Conservation (phyloP, 2,888 invertebrate genomes). For the Danaus chrysippus region DNA sequence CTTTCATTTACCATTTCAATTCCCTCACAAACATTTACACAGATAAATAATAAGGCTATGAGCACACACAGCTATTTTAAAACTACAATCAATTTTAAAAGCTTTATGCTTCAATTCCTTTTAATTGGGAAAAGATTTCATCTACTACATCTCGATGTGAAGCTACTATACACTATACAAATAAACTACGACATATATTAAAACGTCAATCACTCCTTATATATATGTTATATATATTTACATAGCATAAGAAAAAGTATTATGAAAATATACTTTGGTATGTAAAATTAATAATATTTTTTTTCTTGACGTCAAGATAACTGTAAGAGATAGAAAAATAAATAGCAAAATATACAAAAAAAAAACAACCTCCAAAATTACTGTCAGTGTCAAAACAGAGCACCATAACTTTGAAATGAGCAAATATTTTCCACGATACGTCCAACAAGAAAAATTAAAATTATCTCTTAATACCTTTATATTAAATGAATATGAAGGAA, state of each 20-base stretch:
- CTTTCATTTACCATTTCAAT: conserved; percentile 23
- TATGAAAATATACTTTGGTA: conserved; percentile 9
- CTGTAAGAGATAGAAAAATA: conserved; percentile 14
- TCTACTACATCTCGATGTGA: no score
- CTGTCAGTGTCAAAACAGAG: conserved; percentile 41
- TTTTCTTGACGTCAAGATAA: conserved; percentile 23
- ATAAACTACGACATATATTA: background rate
- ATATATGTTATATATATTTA: background rate
- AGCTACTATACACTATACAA: conserved; percentile 5
- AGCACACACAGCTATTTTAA: background rate
- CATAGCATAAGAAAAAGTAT: background rate
- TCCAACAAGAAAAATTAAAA: conserved; percentile 19
- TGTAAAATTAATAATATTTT: conserved; percentile 15
- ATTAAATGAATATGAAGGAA: conserved; percentile 63
- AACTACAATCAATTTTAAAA: background rate
- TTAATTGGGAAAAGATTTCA: no score
- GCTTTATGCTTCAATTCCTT: background rate
- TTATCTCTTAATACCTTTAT: conserved; percentile 59
- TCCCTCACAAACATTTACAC: conserved; percentile 8
- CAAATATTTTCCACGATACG: conserved; percentile 33
- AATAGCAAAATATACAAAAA: conserved; percentile 17
- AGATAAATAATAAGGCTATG: background rate
- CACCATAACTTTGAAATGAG: conserved; percentile 55
- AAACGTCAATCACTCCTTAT: no score
- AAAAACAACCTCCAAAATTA: conserved; percentile 36